Evolutionary conservation across 2,888 invertebrate genomes (phyloP), one percentile per base, ranked within the genome.

Genomic region (Nomada fucata): DNA sequence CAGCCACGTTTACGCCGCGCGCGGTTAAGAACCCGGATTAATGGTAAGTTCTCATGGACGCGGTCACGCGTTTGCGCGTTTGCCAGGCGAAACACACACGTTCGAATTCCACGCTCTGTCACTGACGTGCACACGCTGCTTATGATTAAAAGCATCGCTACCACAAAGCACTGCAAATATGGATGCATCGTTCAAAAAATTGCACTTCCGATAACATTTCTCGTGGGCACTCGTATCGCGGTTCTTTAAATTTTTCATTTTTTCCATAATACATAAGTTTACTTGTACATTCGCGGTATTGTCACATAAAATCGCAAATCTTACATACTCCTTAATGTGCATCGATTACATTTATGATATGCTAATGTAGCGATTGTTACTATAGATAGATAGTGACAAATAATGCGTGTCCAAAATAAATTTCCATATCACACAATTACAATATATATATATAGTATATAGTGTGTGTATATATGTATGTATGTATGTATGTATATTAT

Each of bases 1-100:
- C 77, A 71, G 83, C 78, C 84, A 82, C 87, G 87, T 82, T 87
- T 84, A 79, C 83, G 79, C 78, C 69, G 80, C 75, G 85, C 87
- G 86, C 88, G 88, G 86, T 88, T 86, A 87, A 88, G 85, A 88
- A 82, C 88, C 86, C 85, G 84, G 85, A 89, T 89, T 89, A 88
- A 89, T 89, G 89, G 88, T 85, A 88, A 88, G 88, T 89, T 86
- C 86, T 88, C 89, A 89, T 88, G 88, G 88, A 86, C 87, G 88
- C 73, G 81, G 81, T 81, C 79, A 85, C 81, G 86, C 88, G 88
- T 86, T 89, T 89, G 86, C 88, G 88, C 87, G 82, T 82, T 83
- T 81, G 85, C 83, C 86, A 83, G 79, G 57, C 86, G 79, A 75
- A 82, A 80, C 73, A 71, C 82, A 76, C 83, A 86, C 82, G 76